Percentiles rank a stretch among this genome's conserved stretches.
Evolutionary conservation across 2,888 invertebrate genomes (phyloP).

Genomic region (Geophilus truncorum): DNA sequence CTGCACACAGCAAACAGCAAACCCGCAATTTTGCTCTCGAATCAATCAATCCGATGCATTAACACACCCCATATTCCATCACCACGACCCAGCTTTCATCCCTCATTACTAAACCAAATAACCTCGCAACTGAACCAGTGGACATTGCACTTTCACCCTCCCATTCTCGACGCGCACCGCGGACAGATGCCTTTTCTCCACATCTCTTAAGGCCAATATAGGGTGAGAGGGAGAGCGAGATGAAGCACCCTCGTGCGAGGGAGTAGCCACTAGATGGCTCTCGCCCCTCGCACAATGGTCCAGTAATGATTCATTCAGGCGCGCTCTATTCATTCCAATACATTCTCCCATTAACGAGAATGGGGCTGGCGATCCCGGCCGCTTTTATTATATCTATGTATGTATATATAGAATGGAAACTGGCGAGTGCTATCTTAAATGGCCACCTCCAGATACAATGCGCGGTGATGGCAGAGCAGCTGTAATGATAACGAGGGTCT

Average conservation of each 20-base stretch:
- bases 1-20: background rate
- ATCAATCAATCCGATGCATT: background rate
- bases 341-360: background rate
- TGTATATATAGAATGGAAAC: background rate
- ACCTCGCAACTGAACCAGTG: background rate
- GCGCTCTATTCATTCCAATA: constrained; percentile 1
- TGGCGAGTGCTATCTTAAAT: background rate
- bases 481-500: constrained; percentile 7
- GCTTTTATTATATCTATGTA: background rate
- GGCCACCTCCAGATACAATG: background rate
- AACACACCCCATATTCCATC: constrained; percentile 2
- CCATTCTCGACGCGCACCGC: background rate
- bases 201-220: background rate
- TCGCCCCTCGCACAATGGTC: background rate
- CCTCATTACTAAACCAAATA: constrained; percentile 10
- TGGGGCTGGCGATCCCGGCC: background rate
- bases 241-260: background rate
- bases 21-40: background rate
- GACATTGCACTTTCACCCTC: background rate
- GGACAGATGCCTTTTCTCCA: background rate
- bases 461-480: background rate
- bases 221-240: background rate
- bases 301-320: constrained; percentile 7
- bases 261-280: background rate
- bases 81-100: background rate